Conservation (phyloP, 2,888 invertebrate genomes). For the Drosophila fulvimacula region DNA sequence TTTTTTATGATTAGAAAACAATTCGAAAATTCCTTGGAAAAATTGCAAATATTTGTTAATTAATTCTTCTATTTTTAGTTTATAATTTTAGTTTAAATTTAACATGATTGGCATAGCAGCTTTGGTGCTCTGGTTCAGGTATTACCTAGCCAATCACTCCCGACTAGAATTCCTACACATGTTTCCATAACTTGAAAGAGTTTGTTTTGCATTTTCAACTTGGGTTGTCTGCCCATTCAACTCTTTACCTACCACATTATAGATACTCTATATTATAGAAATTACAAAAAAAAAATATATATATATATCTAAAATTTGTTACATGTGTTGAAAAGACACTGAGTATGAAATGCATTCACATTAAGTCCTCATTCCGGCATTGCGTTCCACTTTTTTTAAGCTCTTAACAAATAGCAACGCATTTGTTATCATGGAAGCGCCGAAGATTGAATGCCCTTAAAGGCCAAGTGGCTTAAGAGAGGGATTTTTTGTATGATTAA, state of each 20-base stretch:
- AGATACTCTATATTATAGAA: background rate
- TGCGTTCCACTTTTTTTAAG: constrained; percentile 15
- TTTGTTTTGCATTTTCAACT: background rate
- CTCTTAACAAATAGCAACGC: constrained; percentile 4
- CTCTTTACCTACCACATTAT: background rate
- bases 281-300: background rate
- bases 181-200: background rate
- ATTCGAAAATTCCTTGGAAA: no score
- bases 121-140: background rate
- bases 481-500: background rate
- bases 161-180: background rate
- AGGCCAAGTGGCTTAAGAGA: background rate
- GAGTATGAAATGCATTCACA: constrained; percentile 8
- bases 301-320: background rate
- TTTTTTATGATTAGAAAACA: no score
- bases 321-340: background rate
- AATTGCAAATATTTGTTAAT: no score
- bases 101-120: no score
- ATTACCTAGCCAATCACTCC: background rate
- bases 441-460: constrained; percentile 11
- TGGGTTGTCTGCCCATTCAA: background rate
- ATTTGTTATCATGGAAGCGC: background rate
- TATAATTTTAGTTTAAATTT: no score
- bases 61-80: no score
- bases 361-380: background rate